Percentiles rank a stretch among this genome's conserved stretches.
phyloP scores from a whole-genome alignment of 2,797 vertebrate species.

The Dendrocincla tyrannina region DNA sequence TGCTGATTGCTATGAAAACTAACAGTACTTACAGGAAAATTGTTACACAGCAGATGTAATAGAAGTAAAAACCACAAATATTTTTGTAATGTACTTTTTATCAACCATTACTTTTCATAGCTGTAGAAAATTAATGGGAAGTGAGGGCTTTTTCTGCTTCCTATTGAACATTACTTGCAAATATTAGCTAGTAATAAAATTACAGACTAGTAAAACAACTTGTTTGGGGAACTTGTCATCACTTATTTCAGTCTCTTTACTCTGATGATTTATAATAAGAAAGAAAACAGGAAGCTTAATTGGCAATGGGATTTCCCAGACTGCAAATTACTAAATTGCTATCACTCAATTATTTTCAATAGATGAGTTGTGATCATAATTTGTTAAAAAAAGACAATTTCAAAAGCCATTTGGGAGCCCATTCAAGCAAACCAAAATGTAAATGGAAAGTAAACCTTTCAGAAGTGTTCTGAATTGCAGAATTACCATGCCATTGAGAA shows the following conservation, averaged over 20 bases:
- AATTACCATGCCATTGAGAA: neutral
- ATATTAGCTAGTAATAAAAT: conserved; percentile 29
- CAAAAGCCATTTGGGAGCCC: neutral
- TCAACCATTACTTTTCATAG: neutral
- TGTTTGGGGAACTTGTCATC: neutral
- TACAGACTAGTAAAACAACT: neutral
- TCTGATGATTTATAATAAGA: neutral
- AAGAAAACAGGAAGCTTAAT: conserved; percentile 26
- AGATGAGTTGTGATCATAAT: neutral
- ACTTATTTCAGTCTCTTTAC: conserved; percentile 14
- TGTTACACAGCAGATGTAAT: neutral
- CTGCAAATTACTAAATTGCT: neutral
- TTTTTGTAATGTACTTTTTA: conserved; percentile 1
- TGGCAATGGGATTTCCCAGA: neutral
- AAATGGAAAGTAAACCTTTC: conserved; percentile 31
- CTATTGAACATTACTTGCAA: neutral
- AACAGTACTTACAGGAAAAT: neutral
- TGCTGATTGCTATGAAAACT: neutral
- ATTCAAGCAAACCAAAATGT: conserved; percentile 12
- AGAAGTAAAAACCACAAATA: neutral
- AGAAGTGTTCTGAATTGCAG: neutral
- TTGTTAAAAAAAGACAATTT: neutral
- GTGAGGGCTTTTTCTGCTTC: neutral
- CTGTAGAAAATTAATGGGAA: neutral
- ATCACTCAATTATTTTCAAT: conserved; percentile 24